A percentile compares a stretch with the other conserved stretches of the same genome.
Conservation (phyloP, 2,797 vertebrate genomes). For the Sebastiscus albofasciatus region DNA sequence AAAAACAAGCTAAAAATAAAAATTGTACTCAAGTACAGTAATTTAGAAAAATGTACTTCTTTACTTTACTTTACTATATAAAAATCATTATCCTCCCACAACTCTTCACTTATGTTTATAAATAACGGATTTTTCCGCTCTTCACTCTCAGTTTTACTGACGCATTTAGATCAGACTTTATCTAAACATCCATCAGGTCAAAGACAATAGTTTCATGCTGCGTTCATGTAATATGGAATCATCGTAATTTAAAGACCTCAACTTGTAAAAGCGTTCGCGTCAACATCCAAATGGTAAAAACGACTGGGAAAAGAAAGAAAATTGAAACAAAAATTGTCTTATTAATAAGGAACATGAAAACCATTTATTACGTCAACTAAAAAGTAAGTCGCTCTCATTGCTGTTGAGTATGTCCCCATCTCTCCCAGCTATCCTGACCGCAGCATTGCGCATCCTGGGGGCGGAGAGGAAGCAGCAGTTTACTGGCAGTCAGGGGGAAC, state of each 20-base stretch:
- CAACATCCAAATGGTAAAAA: not conserved
- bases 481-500: not conserved
- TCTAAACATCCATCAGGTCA: not conserved
- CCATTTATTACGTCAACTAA: not conserved
- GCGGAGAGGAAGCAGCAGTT: constrained; percentile 3
- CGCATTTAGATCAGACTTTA: not conserved
- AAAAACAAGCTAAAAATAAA: no score
- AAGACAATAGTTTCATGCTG: not conserved
- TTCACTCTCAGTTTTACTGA: not conserved
- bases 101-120: not conserved
- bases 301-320: not conserved
- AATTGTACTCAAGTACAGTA: no score
- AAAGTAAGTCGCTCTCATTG: not conserved
- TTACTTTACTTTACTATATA: not conserved
- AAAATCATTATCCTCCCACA: not conserved
- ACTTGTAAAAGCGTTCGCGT: not conserved
- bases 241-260: accelerated
- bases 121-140: not conserved
- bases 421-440: constrained; percentile 6
- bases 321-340: accelerated
- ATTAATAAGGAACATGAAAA: not conserved
- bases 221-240: not conserved
- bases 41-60: not conserved
- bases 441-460: constrained; percentile 1
- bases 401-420: accelerated